A percentile compares a stretch with the other conserved stretches of the same genome.
phyloP scores from a whole-genome alignment of 2,888 invertebrate genomes.

The Parnassius smintheus region DNA sequence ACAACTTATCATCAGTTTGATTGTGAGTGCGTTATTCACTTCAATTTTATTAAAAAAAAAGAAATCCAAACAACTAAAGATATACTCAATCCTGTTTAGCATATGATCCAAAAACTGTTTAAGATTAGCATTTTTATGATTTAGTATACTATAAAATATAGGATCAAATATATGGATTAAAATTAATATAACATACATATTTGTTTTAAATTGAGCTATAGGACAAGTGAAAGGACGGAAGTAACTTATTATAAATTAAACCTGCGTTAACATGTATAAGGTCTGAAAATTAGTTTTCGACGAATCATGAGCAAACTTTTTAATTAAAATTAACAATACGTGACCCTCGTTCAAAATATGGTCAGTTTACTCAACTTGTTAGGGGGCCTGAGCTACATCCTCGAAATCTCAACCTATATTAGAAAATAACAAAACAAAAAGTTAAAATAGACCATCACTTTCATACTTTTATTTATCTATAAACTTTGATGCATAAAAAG shows the following conservation, averaged over 20 bases:
- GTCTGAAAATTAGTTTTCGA: constrained; percentile 16
- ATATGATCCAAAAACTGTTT: too few species aligned
- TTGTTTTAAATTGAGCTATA: not conserved
- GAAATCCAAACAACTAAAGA: too few species aligned
- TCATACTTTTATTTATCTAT: too few species aligned
- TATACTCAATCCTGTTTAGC: too few species aligned
- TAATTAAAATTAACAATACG: constrained; percentile 28
- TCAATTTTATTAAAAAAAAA: too few species aligned
- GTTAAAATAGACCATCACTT: too few species aligned
- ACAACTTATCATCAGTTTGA: too few species aligned
- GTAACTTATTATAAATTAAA: constrained; percentile 4
- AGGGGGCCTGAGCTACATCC: constrained; percentile 16
- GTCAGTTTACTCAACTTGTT: constrained; percentile 25
- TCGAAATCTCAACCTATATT: constrained; percentile 1
- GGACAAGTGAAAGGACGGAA: not conserved
- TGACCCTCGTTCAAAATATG: constrained; percentile 26
- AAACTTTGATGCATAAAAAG: too few species aligned
- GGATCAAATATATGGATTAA: too few species aligned
- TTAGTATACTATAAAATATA: too few species aligned
- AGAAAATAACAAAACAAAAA: not conserved
- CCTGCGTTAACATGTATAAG: constrained; percentile 17
- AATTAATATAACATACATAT: not conserved
- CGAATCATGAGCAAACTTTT: constrained; percentile 25
- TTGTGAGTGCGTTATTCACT: too few species aligned
- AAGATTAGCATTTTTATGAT: too few species aligned